Evolutionary conservation across 2,113 vertebrate genomes (phyloP).

Genomic region (Zosterops pallidus): DNA sequence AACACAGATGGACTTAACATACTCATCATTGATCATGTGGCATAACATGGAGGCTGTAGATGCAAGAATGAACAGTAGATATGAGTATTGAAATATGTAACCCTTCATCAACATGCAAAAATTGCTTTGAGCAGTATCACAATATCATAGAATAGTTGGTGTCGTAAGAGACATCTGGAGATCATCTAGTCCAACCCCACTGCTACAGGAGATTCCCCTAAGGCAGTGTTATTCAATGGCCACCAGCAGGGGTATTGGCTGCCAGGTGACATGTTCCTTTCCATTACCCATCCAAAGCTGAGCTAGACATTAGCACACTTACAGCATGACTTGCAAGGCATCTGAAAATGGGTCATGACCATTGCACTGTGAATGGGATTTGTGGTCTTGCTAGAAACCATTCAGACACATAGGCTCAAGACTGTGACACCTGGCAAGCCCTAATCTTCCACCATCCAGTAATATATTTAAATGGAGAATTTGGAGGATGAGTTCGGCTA

Average conservation of each 20-base stretch:
- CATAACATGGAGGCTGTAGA: neutral
- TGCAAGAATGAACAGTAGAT: neutral
- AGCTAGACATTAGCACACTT: neutral
- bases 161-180: neutral
- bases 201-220: neutral
- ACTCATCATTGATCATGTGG: neutral
- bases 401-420: neutral
- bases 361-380: too few relatives aligned
- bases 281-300: rapidly evolving
- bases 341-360: neutral
- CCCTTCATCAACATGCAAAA: neutral
- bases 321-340: neutral
- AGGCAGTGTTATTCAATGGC: neutral
- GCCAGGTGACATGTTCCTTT: neutral
- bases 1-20: neutral
- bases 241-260: neutral
- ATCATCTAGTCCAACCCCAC: neutral
- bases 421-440: neutral
- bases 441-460: neutral
- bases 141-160: neutral
- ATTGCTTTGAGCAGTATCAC: neutral
- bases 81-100: neutral
- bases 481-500: neutral
- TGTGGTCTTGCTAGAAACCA: neutral
- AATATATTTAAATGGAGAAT: neutral